Conservation (phyloP, 2,113 vertebrate genomes). For the Actenoides lindsayi region DNA sequence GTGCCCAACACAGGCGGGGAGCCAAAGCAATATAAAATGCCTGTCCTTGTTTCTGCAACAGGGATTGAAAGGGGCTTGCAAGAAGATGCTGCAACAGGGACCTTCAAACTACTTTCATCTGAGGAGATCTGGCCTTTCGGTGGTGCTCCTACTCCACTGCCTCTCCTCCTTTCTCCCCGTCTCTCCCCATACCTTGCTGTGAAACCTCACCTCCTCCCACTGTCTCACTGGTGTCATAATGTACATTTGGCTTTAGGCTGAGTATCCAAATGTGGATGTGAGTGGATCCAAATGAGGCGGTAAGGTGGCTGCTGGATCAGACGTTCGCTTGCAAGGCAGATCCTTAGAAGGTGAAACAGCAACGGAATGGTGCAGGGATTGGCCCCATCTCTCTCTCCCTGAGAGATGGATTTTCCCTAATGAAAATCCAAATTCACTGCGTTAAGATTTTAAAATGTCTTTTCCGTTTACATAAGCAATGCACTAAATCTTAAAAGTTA, state of each 20-base stretch:
- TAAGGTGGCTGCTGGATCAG: background rate
- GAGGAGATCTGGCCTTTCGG: background rate
- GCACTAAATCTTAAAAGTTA: background rate
- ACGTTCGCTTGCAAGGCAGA: background rate
- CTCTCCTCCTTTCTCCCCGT: background rate
- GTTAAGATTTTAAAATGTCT: background rate
- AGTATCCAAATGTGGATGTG: background rate
- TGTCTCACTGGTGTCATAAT: background rate
- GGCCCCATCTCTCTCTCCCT: background rate
- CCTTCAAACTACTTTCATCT: background rate
- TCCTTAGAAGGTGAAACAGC: background rate
- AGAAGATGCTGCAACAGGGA: background rate
- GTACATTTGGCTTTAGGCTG: background rate
- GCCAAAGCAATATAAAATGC: background rate
- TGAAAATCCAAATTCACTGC: background rate
- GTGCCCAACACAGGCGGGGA: background rate
- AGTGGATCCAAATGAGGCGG: background rate
- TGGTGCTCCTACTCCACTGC: background rate
- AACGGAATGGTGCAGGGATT: background rate
- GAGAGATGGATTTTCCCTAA: background rate
- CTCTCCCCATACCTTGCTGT: background rate
- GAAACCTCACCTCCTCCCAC: slow-evolving; percentile 37
- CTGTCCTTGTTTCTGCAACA: background rate
- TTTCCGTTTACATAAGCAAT: background rate
- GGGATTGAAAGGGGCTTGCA: background rate